These are phyloP conservation scores for Pheosia tremula DNA, from an alignment of 2,888 invertebrate species.

Conservation along the genomic window DNA sequence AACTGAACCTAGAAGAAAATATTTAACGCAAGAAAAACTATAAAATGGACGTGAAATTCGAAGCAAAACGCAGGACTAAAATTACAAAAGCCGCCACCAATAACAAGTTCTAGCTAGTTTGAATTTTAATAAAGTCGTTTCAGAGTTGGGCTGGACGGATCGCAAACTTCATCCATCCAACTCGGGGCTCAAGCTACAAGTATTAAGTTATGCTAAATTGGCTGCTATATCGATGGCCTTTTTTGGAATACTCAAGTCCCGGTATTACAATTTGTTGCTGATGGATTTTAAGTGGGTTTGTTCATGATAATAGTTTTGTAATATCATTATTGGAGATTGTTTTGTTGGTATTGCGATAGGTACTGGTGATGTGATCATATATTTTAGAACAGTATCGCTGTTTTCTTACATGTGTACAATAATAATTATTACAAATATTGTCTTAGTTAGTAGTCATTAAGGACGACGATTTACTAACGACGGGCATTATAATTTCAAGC, in stretches of 20 bases:
- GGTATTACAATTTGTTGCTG: neutral
- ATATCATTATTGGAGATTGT: neutral
- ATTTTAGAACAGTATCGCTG: too few relatives aligned
- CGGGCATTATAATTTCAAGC: too few relatives aligned
- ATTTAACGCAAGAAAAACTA: neutral
- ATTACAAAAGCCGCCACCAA: slow-evolving; percentile 44
- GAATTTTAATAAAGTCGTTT: slow-evolving; percentile 58
- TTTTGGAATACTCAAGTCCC: slow-evolving; percentile 6
- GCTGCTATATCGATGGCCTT: slow-evolving; percentile 20
- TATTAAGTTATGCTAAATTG: slow-evolving; percentile 48
- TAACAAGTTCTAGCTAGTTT: slow-evolving; percentile 51
- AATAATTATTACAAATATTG: too few relatives aligned
- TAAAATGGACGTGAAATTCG: neutral
- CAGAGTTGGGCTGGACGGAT: slow-evolving; percentile 24
- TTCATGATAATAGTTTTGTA: neutral
- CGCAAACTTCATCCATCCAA: slow-evolving; percentile 29
- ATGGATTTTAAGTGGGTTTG: slow-evolving; percentile 1
- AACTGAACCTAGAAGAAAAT: neutral
- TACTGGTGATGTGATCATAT: too few relatives aligned
- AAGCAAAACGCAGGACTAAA: slow-evolving; percentile 29
- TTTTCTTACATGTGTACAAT: too few relatives aligned
- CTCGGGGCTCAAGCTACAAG: slow-evolving; percentile 39
- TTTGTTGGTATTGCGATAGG: too few relatives aligned
- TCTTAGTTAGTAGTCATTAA: neutral
- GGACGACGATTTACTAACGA: neutral